Evolutionary conservation across 2,797 vertebrate species (phyloP).

Genomic region (Aphelocoma californica): DNA sequence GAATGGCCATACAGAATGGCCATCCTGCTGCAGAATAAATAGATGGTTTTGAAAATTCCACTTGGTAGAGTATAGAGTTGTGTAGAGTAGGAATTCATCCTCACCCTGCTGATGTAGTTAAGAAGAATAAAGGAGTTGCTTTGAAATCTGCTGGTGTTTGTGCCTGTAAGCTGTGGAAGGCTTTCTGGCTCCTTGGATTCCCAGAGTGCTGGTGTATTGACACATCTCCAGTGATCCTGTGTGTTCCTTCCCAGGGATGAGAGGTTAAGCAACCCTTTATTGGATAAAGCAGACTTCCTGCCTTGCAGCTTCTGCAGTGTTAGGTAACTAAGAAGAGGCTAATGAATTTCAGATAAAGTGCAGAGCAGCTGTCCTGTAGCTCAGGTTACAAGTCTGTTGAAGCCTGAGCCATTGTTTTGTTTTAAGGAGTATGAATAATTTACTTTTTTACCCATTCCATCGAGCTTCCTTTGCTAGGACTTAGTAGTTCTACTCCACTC

Average conservation of each 20-base stretch:
- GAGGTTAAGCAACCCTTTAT: neutral
- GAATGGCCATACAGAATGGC: neutral
- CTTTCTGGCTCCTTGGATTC: neutral
- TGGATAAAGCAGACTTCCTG: neutral
- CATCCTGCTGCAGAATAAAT: neutral
- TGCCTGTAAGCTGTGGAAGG: neutral
- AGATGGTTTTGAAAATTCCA: neutral
- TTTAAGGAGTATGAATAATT: conserved; percentile 18
- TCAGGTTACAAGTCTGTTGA: neutral
- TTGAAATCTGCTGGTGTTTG: neutral
- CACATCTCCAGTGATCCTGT: neutral
- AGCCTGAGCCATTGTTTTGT: neutral
- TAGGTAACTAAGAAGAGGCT: neutral
- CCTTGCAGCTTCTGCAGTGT: neutral
- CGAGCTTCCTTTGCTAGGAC: neutral
- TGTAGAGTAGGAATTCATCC: neutral
- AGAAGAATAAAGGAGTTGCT: neutral
- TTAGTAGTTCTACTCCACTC: neutral
- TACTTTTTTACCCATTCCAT: neutral
- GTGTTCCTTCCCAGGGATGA: neutral
- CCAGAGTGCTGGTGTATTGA: neutral
- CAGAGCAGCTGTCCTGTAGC: neutral
- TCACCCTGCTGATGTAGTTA: neutral
- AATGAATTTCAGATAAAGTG: conserved; percentile 13
- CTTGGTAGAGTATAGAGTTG: neutral